A percentile compares a stretch with the other conserved stretches of the same genome.
phyloP scores from a whole-genome alignment of 2,797 vertebrate genomes.

The Halcyon leucocephala region DNA sequence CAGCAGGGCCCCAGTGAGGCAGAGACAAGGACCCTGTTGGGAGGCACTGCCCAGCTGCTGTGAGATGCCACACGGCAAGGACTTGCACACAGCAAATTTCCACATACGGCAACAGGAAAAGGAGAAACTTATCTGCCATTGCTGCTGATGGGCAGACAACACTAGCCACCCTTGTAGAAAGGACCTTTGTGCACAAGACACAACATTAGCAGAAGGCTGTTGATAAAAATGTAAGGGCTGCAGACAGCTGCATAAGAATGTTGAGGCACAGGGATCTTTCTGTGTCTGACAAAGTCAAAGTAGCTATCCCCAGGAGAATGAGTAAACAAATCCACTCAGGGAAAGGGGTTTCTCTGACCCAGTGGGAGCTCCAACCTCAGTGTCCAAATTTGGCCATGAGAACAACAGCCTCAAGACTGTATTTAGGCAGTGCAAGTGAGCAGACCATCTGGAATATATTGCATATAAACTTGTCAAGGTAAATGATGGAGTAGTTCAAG shows the following conservation, averaged over 20 bases:
- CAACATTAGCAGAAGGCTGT: neutral
- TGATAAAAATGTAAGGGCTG: neutral
- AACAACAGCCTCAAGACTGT: neutral
- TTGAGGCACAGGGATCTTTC: neutral
- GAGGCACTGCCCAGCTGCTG: neutral
- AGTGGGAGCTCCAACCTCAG: neutral
- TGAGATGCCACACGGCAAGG: accelerated
- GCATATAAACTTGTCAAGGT: neutral
- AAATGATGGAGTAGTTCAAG: neutral
- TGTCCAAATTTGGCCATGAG: neutral
- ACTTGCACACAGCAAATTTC: neutral
- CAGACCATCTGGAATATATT: neutral
- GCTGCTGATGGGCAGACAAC: neutral
- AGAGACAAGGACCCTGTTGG: neutral
- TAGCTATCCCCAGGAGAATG: neutral
- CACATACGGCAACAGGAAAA: accelerated
- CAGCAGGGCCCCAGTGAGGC: neutral
- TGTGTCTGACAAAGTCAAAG: neutral
- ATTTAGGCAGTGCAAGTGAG: neutral
- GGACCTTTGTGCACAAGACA: neutral
- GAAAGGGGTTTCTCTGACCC: neutral
- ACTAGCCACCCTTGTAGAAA: neutral
- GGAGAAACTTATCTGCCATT: neutral
- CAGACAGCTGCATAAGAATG: neutral
- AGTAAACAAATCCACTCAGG: neutral